Evolutionary conservation across 2,113 vertebrate species (phyloP), one percentile per base, ranked within the genome.

Genomic region (Candoia aspera): DNA sequence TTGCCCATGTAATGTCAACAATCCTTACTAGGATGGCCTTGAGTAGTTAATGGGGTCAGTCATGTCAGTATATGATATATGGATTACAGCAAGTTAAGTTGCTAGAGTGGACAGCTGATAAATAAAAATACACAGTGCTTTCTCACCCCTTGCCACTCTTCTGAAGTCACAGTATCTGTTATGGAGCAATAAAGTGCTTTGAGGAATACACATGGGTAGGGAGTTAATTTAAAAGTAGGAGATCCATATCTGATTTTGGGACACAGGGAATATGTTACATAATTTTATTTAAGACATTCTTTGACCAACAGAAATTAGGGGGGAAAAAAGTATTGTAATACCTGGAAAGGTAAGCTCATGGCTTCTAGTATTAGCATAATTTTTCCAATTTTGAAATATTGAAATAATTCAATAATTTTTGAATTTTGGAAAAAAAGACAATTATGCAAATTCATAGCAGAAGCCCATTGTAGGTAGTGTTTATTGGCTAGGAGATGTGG

Each of bases 51-150:
- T 96, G 96, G 96, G 97, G 96, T 97, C 95, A 88, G 91, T 90
- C 0, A 8, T 96, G 97, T 97, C 97, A 96, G 93, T 62, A 57
- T 93, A 96, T 98, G 98, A 98, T 98, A 92, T 98, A 98, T 98
- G 98, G 98, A 97, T 98, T 97, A 96, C 98, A 97, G 96, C 68
- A 92, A 97, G 96, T 91, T 93, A 95, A 97, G 96, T 96, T 91
- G 94, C 94, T 97, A 97, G 96, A 96, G 95, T 87, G 94, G 97
- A 97, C 95, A 92, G 96, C 96, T 98, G 98, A 98, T 60, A 79
- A 98, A 98, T 98, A 97, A 97, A 97, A 97, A 97, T 97, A 94
- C 95, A 96, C 95, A 95, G 93, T 3, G 88, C 97, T 97, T 98
- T 97, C 97, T 96, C 91, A 93, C 93, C 33, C 17, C 73, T 79